These are phyloP conservation scores for Dolichotis patagonum DNA, from an alignment of 2,113 vertebrate species.

Conservation along the genomic window DNA sequence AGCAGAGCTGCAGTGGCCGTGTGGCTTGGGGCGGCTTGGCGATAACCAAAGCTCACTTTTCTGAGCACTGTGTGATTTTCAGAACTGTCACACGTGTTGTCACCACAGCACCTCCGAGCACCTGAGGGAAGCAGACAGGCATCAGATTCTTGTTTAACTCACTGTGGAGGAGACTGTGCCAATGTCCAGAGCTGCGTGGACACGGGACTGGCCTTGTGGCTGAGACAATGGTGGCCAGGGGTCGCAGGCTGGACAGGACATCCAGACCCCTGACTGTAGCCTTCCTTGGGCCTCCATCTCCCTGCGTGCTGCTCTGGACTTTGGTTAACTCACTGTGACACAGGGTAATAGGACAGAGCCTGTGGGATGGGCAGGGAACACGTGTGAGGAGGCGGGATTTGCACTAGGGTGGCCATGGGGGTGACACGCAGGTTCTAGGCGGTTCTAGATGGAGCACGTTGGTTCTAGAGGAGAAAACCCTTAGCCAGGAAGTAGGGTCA, in stretches of 20 bases:
- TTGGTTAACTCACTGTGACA: background rate
- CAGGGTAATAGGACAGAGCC: background rate
- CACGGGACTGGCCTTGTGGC: background rate
- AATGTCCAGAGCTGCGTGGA: background rate
- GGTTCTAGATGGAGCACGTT: background rate
- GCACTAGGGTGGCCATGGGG: background rate
- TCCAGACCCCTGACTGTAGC: background rate
- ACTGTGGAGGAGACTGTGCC: background rate
- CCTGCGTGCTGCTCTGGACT: background rate
- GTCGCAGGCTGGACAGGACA: fast-evolving
- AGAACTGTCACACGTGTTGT: background rate
- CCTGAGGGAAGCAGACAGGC: slow-evolving; percentile 7
- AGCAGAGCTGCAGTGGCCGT: background rate
- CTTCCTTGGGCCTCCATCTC: background rate
- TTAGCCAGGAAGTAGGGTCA: background rate
- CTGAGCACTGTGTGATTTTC: slow-evolving; percentile 8
- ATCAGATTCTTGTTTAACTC: background rate
- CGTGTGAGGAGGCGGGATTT: background rate
- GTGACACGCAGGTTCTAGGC: background rate
- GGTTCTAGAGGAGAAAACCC: background rate
- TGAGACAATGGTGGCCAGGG: background rate
- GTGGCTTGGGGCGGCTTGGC: background rate
- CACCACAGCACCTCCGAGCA: background rate
- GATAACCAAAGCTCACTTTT: background rate
- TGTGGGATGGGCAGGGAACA: too few species aligned